Conservation (phyloP, 2,113 vertebrate genomes). For the Corythornis madagascariensis region DNA sequence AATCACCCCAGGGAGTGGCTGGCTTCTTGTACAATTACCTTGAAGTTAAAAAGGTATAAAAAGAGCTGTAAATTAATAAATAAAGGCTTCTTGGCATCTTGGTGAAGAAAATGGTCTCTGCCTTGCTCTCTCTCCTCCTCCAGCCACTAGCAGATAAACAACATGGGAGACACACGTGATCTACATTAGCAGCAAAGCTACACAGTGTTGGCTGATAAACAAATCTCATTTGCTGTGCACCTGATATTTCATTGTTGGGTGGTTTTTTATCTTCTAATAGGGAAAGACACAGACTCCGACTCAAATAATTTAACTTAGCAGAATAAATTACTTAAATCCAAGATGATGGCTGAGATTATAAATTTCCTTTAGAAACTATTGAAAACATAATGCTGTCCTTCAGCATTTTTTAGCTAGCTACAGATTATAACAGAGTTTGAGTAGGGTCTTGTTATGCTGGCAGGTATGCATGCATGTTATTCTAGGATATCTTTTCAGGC, state of each 20-base stretch:
- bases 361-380: slow-evolving; percentile 18
- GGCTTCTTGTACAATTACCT: too few species aligned
- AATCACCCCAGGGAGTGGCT: too few species aligned
- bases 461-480: neutral
- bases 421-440: neutral
- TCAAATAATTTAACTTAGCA: slow-evolving; percentile 30
- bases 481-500: neutral
- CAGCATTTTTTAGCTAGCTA: neutral
- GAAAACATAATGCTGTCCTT: neutral
- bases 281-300: slow-evolving; percentile 2
- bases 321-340: slow-evolving; percentile 45
- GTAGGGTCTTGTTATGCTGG: neutral
- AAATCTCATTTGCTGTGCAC: slow-evolving; percentile 54
- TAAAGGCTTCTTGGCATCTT: too few species aligned
- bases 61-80: too few species aligned
- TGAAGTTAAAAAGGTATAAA: too few species aligned
- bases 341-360: neutral
- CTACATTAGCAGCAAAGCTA: slow-evolving; percentile 5
- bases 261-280: neutral
- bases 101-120: too few species aligned
- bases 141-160: too few species aligned
- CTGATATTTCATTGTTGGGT: slow-evolving; percentile 15
- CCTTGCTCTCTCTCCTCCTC: too few species aligned
- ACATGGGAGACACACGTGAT: neutral
- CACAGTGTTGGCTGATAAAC: neutral